A percentile compares a stretch with the other conserved stretches of the same genome.
Conservation (phyloP, 2,797 vertebrate species). For the Pangasius djambal region DNA sequence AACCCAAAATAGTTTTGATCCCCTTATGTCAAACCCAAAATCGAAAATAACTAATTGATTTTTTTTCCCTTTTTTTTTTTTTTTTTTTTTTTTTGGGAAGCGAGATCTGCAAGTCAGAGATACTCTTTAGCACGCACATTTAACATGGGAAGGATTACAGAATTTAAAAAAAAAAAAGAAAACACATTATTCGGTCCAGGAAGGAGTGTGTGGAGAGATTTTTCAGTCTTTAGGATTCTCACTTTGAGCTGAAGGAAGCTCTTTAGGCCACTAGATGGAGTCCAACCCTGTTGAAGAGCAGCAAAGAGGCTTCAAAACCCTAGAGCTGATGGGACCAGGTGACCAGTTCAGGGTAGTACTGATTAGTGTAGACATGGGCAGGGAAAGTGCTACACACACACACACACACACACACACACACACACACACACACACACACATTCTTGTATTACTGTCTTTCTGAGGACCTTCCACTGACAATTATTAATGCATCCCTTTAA, state of each 20-base stretch:
- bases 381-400: neutral
- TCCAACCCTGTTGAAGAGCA: constrained; percentile 78
- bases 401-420: neutral
- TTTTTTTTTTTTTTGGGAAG: neutral
- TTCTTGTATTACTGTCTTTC: neutral
- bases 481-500: neutral
- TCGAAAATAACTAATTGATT: constrained; percentile 23
- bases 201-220: neutral
- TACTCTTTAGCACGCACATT: constrained; percentile 21
- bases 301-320: neutral
- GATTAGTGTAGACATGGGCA: neutral
- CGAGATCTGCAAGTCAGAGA: constrained; percentile 14
- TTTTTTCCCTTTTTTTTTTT: constrained; percentile 1
- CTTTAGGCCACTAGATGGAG: constrained; percentile 81
- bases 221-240: constrained; percentile 30
- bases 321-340: neutral
- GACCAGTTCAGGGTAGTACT: neutral
- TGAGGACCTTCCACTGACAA: neutral
- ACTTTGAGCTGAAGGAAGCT: constrained; percentile 63
- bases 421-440: neutral
- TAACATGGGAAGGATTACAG: constrained; percentile 33
- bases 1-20: constrained; percentile 67
- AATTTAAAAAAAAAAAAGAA: neutral
- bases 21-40: constrained; percentile 56
- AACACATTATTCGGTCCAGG: constrained; percentile 34